These are phyloP conservation scores for Zoanthus solanderi DNA, from an alignment of 92 coral and sea anemone genomes.

Conservation along the genomic window DNA sequence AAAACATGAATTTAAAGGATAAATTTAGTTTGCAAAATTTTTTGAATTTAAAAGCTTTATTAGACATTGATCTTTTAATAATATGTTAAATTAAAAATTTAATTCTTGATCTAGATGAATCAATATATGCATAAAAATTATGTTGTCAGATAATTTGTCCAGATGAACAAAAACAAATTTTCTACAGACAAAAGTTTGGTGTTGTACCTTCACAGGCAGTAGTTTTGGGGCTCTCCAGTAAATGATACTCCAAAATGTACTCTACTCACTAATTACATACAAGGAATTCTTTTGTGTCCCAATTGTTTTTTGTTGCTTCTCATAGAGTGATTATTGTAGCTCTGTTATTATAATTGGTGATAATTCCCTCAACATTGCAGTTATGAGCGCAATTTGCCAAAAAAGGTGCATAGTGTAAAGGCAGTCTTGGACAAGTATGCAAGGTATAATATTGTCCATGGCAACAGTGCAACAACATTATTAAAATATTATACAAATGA, in stretches of 20 bases:
- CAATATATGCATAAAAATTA: too few species aligned
- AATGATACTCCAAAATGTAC: neutral
- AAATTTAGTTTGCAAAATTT: too few species aligned
- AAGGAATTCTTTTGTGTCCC: neutral
- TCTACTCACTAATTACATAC: neutral
- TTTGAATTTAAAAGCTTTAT: too few species aligned
- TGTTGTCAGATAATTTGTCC: too few species aligned
- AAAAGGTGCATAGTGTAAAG: slow-evolving; percentile 52
- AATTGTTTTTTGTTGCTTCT: neutral
- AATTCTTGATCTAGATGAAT: too few species aligned
- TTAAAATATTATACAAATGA: too few species aligned
- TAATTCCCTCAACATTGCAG: slow-evolving; percentile 47
- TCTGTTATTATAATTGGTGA: neutral
- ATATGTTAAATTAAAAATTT: too few species aligned
- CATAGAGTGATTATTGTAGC: neutral
- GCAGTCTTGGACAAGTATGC: slow-evolving; percentile 49
- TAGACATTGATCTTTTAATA: too few species aligned
- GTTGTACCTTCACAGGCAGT: neutral
- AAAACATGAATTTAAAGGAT: too few species aligned
- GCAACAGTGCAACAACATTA: too few species aligned
- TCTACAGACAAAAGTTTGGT: neutral
- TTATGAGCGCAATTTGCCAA: slow-evolving; percentile 47
- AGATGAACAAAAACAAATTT: neutral
- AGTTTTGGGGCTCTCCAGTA: too few species aligned
- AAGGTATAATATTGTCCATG: slow-evolving; percentile 32